Evolutionary conservation across 1,140 invertebrate genomes (phyloP), one percentile per base, ranked within the genome.

Genomic region (Drosophila sucinea): DNA sequence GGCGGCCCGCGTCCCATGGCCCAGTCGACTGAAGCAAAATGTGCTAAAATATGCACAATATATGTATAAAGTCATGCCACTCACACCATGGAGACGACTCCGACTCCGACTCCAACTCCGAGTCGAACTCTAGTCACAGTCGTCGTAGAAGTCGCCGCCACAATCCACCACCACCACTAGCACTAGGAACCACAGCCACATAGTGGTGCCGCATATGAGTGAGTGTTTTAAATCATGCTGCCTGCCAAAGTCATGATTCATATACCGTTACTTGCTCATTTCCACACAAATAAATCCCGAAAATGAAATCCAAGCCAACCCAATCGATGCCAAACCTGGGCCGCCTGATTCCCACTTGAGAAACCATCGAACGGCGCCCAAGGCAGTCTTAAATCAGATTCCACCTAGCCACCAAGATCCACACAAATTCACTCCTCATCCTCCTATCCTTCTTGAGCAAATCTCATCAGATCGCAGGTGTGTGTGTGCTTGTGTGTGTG

Each of bases 191-290:
- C 33, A 35, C 33, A 17, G 17, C 10, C 3, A 2, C 35, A 38
- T 30, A 30, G 30, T 30, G 30, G 30, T 30, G 10, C 73, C 73
- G 75, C 76, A 77, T 79, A 78, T 87, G 84, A 90, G 79, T 86
- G 82, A 90, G 87, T 90, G 86, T 90, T 85, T 90, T 90, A 83
- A 90, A 87, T 89, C 83, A 90, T 89, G 89, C 82, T 83, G 83
- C 80, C 90, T 91, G 89, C 89, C 89, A 91, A 80, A 91, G 89
- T 91, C 89, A 91, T 91, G 89, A 91, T 91, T 91, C 89, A 91
- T 91, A 87, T 91, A 91, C 89, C 89, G 89, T 91, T 91, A 91
- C 77, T 70, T 91, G 78, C 81, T 89, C 87, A 90, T 90, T 90
- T 90, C 82, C 86, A 90, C 86, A 90, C 86, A 90, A 90, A 86